Evolutionary conservation across 1,140 invertebrate genomes (phyloP), one percentile per base, ranked within the genome.

Genomic region (Drosophila mojavensis): DNA sequence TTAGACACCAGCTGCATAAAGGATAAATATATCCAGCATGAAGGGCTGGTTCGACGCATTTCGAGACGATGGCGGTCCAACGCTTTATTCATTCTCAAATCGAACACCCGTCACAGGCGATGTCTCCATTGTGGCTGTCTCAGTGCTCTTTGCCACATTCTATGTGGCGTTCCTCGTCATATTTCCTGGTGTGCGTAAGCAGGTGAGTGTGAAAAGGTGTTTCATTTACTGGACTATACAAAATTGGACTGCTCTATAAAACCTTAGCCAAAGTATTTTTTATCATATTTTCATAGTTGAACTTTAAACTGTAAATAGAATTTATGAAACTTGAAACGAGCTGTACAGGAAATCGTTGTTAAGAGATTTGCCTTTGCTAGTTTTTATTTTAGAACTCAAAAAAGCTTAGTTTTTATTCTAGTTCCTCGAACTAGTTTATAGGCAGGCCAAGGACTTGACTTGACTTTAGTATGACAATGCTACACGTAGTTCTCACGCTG

Each of bases 1-100:
- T 43, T 51, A 79, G 56, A 65, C 48, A 67, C 59, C 47, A 55
- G 47, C 75, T 36, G 69, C 62, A 68, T 50, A 79, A 55, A 45
- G 30, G 13, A 48, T 59, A 65, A 48, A 59, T 69, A 63, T 48
- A 59, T 48, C 66, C 61, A 91, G 90, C 67, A 97, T 97, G 97
- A 97, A 95, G 94, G 97, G 97, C 92, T 98, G 97, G 97, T 98
- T 98, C 93, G 97, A 98, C 92, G 97, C 97, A 70, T 98, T 99
- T 94, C 95, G 97, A 78, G 95, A 95, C 92, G 97, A 98, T 93
- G 97, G 97, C 77, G 97, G 97, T 66, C 98, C 98, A 43, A 98
- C 97, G 66, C 95, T 98, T 66, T 99, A 99, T 94, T 96, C 95
- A 78, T 96, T 97, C 92, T 96, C 96, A 92, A 98, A 99, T 94